Evolutionary conservation across 1,140 invertebrate species (phyloP).

Genomic region (Magallana angulata): DNA sequence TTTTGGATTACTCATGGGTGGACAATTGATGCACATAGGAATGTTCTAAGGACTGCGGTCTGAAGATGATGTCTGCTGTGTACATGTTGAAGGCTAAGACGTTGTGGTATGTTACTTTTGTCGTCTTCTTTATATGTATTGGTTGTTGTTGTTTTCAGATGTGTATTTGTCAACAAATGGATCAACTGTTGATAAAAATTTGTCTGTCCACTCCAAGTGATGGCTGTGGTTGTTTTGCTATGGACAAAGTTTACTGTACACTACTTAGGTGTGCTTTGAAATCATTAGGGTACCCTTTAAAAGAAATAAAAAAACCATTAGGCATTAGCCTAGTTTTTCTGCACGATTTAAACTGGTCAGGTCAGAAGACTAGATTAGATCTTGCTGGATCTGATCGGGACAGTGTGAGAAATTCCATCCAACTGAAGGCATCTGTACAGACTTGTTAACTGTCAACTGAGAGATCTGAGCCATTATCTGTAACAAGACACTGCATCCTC

Average conservation of each 20-base stretch:
- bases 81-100: constrained; percentile 27
- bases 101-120: background rate
- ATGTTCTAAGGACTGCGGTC: background rate
- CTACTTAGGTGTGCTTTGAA: background rate
- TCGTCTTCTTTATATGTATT: background rate
- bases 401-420: constrained; percentile 3
- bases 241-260: background rate
- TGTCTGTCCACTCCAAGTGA: background rate
- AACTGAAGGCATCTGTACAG: background rate
- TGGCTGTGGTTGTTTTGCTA: background rate
- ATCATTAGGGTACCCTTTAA: background rate
- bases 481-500: background rate
- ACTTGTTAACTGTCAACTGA: background rate
- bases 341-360: background rate
- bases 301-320: background rate
- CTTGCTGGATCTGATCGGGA: background rate
- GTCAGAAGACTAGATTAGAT: background rate
- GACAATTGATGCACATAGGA: background rate
- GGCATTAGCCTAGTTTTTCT: background rate
- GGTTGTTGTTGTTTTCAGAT: background rate
- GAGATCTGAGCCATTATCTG: background rate
- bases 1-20: constrained; percentile 1
- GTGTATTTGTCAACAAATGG: constrained; percentile 24
- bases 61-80: background rate
- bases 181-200: background rate